phyloP scores from a whole-genome alignment of 2,113 vertebrate species.

The Callocephalon fimbriatum region DNA sequence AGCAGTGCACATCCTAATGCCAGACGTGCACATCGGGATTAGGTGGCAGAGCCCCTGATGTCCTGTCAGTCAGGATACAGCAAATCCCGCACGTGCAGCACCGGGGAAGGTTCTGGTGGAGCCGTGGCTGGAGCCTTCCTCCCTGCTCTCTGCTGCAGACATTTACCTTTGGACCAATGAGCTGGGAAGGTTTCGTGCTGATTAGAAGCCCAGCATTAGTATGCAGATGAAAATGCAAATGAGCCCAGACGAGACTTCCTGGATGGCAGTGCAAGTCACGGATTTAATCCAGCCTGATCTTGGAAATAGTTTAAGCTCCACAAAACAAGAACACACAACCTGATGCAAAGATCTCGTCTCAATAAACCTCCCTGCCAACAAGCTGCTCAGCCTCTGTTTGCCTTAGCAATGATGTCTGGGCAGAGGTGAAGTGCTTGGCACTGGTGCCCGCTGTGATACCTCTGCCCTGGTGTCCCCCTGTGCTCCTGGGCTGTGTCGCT shows the following conservation, averaged over 20 bases:
- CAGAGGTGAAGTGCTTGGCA: not conserved
- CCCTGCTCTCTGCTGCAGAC: not conserved
- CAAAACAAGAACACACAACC: not conserved
- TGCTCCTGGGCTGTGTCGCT: not conserved
- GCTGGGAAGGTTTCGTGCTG: slow-evolving; percentile 22
- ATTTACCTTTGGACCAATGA: slow-evolving; percentile 26
- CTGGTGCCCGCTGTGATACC: not conserved
- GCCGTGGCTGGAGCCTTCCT: not conserved
- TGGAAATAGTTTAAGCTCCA: slow-evolving; percentile 14
- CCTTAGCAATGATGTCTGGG: not conserved
- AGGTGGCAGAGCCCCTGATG: not conserved
- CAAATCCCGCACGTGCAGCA: not conserved
- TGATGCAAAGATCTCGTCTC: slow-evolving; percentile 19
- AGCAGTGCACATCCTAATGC: not conserved
- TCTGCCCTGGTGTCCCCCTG: not conserved
- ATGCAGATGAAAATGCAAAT: not conserved
- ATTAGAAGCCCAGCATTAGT: not conserved
- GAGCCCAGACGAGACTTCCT: not conserved
- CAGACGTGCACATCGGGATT: not conserved
- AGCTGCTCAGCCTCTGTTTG: not conserved
- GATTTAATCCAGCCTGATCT: slow-evolving; percentile 20
- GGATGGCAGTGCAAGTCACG: not conserved
- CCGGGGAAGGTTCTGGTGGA: not conserved
- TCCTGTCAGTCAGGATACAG: slow-evolving; percentile 7
- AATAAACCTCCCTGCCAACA: not conserved